A percentile compares a stretch with the other conserved stretches of the same genome.
Evolutionary conservation across 2,797 vertebrate genomes (phyloP).

Genomic region (Brachyalestes nurse): DNA sequence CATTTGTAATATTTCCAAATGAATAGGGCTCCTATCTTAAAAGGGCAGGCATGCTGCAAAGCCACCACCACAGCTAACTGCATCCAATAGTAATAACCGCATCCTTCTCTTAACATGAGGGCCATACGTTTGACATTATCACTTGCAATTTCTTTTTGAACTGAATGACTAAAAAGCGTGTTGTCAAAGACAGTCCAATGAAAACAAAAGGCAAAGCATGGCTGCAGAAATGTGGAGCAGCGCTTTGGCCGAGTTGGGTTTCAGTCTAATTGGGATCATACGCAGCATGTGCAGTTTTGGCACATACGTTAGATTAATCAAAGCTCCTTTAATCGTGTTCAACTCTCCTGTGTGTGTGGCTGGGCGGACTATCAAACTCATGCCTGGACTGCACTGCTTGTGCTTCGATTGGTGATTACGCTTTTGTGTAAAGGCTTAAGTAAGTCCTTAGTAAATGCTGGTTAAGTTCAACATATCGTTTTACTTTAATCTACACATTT

Average conservation of each 20-base stretch:
- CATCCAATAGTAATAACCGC: conserved; percentile 19
- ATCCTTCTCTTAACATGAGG: conserved; percentile 22
- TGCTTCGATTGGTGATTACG: neutral
- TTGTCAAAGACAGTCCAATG: conserved; percentile 84
- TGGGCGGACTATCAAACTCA: conserved; percentile 71
- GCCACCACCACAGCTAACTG: conserved; percentile 8
- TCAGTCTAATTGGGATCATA: conserved; percentile 92
- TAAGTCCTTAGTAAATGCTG: neutral
- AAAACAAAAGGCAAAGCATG: conserved; percentile 83
- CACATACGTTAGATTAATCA: conserved; percentile 86
- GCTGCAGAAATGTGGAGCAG: conserved; percentile 78
- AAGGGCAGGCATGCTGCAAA: neutral
- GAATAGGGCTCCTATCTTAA: conserved; percentile 32
- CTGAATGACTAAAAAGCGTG: conserved; percentile 65
- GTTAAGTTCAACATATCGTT: neutral
- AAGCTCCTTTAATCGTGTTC: conserved; percentile 85
- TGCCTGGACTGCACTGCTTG: conserved; percentile 53
- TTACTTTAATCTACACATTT: neutral
- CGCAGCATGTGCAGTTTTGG: conserved; percentile 84
- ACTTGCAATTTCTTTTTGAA: conserved; percentile 71
- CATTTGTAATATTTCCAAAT: conserved; percentile 17
- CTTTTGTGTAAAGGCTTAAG: conserved; percentile 4
- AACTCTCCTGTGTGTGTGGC: conserved; percentile 79
- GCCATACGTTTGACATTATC: conserved; percentile 69
- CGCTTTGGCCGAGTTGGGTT: conserved; percentile 84